Conservation (phyloP, 2,888 invertebrate genomes). For the Papilio elwesi region DNA sequence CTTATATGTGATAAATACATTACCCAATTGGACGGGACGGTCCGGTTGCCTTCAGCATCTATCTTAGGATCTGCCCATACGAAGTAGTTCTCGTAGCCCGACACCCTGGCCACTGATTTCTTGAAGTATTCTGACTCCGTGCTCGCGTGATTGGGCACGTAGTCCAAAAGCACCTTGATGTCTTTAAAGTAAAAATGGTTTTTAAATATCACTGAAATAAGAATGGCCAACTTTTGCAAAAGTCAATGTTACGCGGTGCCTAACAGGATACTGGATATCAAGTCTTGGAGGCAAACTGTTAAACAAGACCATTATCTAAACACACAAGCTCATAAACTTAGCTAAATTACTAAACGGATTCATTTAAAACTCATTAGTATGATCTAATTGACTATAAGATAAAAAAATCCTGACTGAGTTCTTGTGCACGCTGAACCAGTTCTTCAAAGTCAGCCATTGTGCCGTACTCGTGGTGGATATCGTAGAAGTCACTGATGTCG, state of each 20-base stretch:
- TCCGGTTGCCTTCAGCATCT: slow-evolving; percentile 58
- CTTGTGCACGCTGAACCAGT: slow-evolving; percentile 79
- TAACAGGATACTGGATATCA: too few species aligned
- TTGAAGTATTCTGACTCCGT: slow-evolving; percentile 91
- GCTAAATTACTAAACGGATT: too few species aligned
- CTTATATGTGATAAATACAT: slow-evolving; percentile 13
- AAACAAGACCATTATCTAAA: too few species aligned
- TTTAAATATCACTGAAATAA: too few species aligned
- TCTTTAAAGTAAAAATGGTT: slow-evolving; percentile 45
- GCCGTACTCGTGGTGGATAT: slow-evolving; percentile 88
- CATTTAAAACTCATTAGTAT: too few species aligned
- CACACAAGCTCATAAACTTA: too few species aligned
- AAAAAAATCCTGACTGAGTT: slow-evolving; percentile 61
- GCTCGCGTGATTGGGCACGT: slow-evolving; percentile 87
- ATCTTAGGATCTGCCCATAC: slow-evolving; percentile 86
- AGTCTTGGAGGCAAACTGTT: too few species aligned
- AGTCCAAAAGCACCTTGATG: slow-evolving; percentile 83
- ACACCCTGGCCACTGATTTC: slow-evolving; percentile 83
- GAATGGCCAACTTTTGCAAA: too few species aligned
- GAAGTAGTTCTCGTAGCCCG: slow-evolving; percentile 88
- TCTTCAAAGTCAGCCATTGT: slow-evolving; percentile 86
- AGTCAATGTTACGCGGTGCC: too few species aligned
- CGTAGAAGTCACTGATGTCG: slow-evolving; percentile 89
- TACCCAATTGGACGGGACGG: slow-evolving; percentile 79
- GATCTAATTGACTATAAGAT: too few species aligned